These are phyloP conservation scores for Nomada fabriciana DNA, from an alignment of 2,888 invertebrate genomes.

Conservation along the genomic window DNA sequence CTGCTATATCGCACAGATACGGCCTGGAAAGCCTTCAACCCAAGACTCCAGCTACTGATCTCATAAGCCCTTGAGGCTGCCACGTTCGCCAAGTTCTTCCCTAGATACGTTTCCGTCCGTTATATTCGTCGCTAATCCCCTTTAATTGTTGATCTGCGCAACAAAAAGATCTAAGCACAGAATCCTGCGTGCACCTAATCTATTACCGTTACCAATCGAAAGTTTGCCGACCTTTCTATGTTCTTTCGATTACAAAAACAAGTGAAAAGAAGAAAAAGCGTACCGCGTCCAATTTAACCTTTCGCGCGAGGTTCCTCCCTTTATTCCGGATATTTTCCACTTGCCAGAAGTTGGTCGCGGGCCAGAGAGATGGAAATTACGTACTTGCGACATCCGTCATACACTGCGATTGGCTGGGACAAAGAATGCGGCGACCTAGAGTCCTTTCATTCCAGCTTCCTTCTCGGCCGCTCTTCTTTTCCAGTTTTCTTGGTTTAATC, in stretches of 20 bases:
- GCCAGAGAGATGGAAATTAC: conserved; percentile 65
- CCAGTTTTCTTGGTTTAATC: conserved; percentile 46
- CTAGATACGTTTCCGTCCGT: conserved; percentile 31
- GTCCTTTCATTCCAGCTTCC: conserved; percentile 51
- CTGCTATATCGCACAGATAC: conserved; percentile 67
- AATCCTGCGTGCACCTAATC: background rate
- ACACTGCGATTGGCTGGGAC: conserved; percentile 59
- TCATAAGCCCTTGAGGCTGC: conserved; percentile 65
- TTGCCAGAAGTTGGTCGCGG: conserved; percentile 48
- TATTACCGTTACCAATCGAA: too few species aligned
- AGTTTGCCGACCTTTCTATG: too few species aligned
- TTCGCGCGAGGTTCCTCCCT: conserved; percentile 6
- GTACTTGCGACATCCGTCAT: conserved; percentile 63
- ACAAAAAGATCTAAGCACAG: background rate
- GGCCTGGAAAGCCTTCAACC: conserved; percentile 32
- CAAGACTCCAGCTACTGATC: conserved; percentile 47
- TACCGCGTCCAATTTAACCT: background rate
- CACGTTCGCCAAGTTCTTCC: conserved; percentile 41
- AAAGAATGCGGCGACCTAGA: conserved; percentile 58
- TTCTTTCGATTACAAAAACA: background rate
- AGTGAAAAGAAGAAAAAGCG: background rate
- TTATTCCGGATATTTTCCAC: conserved; percentile 36
- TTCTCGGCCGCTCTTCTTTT: conserved; percentile 17
- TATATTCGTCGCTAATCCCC: conserved; percentile 17
- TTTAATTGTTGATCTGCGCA: conserved; percentile 12